Base-by-base conservation (phyloP, 2,113 vertebrate genomes). In the Phalacrocorax aristotelis region DNA sequence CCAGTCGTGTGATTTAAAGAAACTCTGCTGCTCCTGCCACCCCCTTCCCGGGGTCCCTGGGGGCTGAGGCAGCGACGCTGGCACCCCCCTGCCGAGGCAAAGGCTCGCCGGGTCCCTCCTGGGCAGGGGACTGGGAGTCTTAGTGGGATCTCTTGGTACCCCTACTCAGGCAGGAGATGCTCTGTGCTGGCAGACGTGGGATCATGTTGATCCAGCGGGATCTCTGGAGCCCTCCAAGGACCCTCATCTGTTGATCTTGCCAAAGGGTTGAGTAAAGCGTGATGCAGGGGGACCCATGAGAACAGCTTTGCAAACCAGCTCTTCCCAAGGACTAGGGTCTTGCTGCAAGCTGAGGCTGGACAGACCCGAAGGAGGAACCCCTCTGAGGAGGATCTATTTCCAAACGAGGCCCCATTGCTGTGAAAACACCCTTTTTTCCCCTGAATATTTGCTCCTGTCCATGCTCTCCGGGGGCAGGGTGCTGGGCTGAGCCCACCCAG, bases 181-280 rank as follows among this genome's bases (percentile, higher is more conserved):
- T 75, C 61, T 5, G 0, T 1, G 21, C 23, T 11, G 64, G 13
- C 10, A 5, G 36, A 4, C 9, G 20, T 15, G 58, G 57, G 66
- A 12, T 7, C 0, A 2, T 2, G 19, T 11, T 14, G 51, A 25
- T 62, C 62, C 52, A 3, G 16, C 1, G 0, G 81, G 30, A 52
- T 30, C 34, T 27, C 64, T 7, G 57, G 54, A 55, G 21, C 22
- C 7, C 23, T 49, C 77, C 11, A 0, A 32, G 76, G 68, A 48
- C 26, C 12, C 36, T 2, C 8, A 9, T 3, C 5, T 1, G 0
- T 1, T 3, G 21, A 9, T 58, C 19, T 17, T 3, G 0, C 20
- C 32, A 11, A 61, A 52, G 23, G 11, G 1, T 4, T 30, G 55
- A 7, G 58, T 6, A 10, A n/a, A 84, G 11, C 0, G 1, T 12